Conservation (phyloP, 2,797 vertebrate species). For the Sylvilagus floridanus region DNA sequence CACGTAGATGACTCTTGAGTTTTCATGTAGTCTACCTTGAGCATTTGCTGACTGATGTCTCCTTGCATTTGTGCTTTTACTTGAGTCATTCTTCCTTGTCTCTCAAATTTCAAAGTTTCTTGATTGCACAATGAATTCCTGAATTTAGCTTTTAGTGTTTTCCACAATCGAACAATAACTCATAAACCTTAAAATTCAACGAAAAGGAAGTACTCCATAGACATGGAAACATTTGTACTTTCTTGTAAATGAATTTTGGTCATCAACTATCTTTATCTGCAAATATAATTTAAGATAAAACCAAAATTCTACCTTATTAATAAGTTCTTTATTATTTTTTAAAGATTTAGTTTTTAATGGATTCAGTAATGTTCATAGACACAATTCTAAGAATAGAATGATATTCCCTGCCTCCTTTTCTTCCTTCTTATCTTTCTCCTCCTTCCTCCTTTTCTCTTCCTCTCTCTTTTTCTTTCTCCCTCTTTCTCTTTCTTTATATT, state of each 20-base stretch:
- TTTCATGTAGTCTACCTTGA: background rate
- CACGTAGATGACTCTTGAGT: background rate
- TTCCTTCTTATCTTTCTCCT: too few species aligned
- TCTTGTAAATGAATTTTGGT: background rate
- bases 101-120: slow-evolving; percentile 23
- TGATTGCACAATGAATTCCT: background rate
- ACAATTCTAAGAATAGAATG: too few species aligned
- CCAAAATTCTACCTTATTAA: background rate
- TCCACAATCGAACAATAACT: background rate
- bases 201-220: background rate
- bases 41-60: background rate
- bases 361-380: too few species aligned
- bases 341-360: too few species aligned
- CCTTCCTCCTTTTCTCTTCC: too few species aligned
- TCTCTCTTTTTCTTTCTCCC: too few species aligned
- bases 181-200: slow-evolving; percentile 40
- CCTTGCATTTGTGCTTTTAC: background rate
- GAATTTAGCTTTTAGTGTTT: slow-evolving; percentile 23
- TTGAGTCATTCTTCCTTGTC: background rate
- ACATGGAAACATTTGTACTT: background rate
- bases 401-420: too few species aligned
- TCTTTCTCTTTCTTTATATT: too few species aligned
- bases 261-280: background rate
- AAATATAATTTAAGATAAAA: slow-evolving; percentile 50
- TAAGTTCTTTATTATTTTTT: background rate